phyloP scores from a whole-genome alignment of 2,797 vertebrate species.

The Limosa lapponica region DNA sequence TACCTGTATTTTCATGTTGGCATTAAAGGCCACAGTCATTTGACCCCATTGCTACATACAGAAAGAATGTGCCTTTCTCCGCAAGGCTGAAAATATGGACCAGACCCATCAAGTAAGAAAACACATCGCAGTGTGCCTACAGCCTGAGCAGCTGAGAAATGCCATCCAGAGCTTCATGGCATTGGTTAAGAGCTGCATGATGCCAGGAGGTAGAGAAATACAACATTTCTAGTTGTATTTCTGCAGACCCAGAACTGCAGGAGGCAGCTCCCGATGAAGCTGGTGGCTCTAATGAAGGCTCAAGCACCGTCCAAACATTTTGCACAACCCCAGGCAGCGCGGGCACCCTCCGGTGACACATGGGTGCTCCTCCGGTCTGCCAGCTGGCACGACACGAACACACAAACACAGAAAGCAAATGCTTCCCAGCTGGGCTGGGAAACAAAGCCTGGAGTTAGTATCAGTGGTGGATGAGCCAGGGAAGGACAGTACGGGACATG shows the following conservation, averaged over 20 bases:
- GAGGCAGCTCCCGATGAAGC: background rate
- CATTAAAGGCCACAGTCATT: background rate
- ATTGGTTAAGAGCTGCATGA: background rate
- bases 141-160: background rate
- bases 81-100: background rate
- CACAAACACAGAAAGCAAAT: background rate
- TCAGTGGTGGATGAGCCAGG: background rate
- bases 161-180: background rate
- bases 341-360: accelerated
- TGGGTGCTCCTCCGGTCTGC: background rate
- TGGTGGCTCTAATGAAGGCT: background rate
- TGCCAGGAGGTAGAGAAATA: background rate
- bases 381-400: background rate
- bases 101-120: background rate
- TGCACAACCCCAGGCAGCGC: background rate
- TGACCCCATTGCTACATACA: background rate
- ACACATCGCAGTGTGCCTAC: background rate
- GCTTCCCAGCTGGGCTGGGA: accelerated
- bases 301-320: background rate
- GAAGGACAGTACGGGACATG: accelerated
- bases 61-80: background rate
- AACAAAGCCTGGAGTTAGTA: background rate
- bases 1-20: background rate
- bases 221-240: too few species aligned
- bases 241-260: background rate